These are phyloP conservation scores for Diglossa cyanea DNA, from an alignment of 2,797 vertebrate genomes.

Conservation along the genomic window DNA sequence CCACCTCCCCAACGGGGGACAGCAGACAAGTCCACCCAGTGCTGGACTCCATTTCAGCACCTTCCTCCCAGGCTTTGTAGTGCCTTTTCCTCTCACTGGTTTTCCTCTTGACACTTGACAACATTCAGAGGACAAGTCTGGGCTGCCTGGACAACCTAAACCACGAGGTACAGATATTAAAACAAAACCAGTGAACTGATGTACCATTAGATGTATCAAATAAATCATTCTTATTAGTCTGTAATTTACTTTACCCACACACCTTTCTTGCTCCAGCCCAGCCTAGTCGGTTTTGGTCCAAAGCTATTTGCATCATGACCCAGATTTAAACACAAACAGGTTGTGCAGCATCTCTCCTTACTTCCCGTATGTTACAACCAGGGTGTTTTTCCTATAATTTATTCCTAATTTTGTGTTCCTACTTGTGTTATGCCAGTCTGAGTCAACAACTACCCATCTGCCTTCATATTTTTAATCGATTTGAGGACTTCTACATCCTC, in stretches of 20 bases:
- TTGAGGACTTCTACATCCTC: not conserved
- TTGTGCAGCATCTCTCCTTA: not conserved
- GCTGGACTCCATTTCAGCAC: not conserved
- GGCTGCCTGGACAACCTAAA: not conserved
- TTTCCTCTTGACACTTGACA: not conserved
- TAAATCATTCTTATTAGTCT: not conserved
- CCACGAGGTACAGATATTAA: not conserved
- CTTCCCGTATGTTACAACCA: not conserved
- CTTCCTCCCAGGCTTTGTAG: not conserved
- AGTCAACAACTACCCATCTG: not conserved
- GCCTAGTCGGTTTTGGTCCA: not conserved
- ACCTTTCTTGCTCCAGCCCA: not conserved
- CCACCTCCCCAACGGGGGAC: fast-evolving
- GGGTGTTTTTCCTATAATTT: not conserved
- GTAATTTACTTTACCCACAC: not conserved
- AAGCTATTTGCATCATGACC: not conserved
- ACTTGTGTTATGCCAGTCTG: not conserved
- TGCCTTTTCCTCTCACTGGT: not conserved
- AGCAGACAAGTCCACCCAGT: not conserved
- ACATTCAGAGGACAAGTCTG: not conserved
- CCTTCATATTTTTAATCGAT: not conserved
- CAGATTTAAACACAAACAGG: not conserved
- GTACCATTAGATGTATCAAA: not conserved
- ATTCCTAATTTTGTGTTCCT: not conserved
- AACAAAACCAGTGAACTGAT: not conserved